Conservation (phyloP, 2,888 invertebrate species). For the Ryuthela nishihirai region DNA sequence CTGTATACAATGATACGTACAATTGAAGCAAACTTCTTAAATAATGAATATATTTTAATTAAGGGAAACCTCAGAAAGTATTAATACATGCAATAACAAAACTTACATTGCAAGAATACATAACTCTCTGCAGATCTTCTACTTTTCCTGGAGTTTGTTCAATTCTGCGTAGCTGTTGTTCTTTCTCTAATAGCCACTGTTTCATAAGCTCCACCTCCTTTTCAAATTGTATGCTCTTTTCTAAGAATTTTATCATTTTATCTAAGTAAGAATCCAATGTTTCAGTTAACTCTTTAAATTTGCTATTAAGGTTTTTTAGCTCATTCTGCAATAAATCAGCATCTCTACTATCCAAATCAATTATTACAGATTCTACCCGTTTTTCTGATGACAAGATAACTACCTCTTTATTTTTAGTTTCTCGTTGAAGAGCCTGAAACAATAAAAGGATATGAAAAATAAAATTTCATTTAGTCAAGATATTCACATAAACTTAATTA, state of each 20-base stretch:
- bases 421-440: constrained; percentile 64
- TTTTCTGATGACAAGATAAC: constrained; percentile 77
- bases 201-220: constrained; percentile 71
- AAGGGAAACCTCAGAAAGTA: too few relatives aligned
- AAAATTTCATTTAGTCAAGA: too few relatives aligned
- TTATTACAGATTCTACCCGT: constrained; percentile 74
- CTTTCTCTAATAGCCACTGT: constrained; percentile 74
- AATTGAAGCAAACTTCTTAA: too few relatives aligned
- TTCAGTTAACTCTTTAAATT: constrained; percentile 69
- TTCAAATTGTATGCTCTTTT: constrained; percentile 69
- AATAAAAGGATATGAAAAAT: constrained; percentile 17
- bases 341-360: constrained; percentile 56
- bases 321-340: constrained; percentile 67
- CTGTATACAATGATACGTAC: too few relatives aligned
- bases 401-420: constrained; percentile 77
- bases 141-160: constrained; percentile 50
- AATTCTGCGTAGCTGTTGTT: constrained; percentile 58
- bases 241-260: constrained; percentile 62
- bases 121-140: constrained; percentile 25
- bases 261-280: constrained; percentile 71
- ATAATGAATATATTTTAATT: too few relatives aligned
- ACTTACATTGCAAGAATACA: constrained; percentile 7
- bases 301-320: constrained; percentile 65
- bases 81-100: not conserved
- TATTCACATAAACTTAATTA: too few relatives aligned